These are phyloP conservation scores for Esperia sulphurella DNA, from an alignment of 2,888 invertebrate genomes.

Conservation along the genomic window DNA sequence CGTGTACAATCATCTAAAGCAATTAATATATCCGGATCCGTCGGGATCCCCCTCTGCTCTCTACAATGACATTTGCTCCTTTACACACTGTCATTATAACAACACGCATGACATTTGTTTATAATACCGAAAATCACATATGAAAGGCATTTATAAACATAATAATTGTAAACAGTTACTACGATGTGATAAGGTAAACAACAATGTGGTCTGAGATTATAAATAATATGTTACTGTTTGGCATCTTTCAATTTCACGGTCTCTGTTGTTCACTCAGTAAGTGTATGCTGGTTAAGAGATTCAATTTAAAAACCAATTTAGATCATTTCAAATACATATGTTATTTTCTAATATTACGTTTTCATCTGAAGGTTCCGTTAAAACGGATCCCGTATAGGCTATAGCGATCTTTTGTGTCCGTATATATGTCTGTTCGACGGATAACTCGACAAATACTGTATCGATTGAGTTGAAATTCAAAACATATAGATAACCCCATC, in stretches of 20 bases:
- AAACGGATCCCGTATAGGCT: too few relatives aligned
- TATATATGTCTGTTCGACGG: too few relatives aligned
- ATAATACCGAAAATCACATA: neutral
- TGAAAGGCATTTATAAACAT: slow-evolving; percentile 3
- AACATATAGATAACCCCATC: too few relatives aligned
- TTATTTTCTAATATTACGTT: too few relatives aligned
- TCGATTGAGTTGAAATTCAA: too few relatives aligned
- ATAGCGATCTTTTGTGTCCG: too few relatives aligned
- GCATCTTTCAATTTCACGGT: slow-evolving; percentile 4
- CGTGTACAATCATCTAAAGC: slow-evolving; percentile 42
- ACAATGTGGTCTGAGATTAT: neutral
- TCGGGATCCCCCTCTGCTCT: slow-evolving; percentile 17
- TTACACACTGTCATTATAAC: slow-evolving; percentile 8
- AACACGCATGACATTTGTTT: neutral
- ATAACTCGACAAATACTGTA: too few relatives aligned
- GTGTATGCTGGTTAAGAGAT: neutral
- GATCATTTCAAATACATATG: neutral
- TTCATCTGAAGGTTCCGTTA: too few relatives aligned
- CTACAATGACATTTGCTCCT: slow-evolving; percentile 23
- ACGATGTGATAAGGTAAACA: neutral
- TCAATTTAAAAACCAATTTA: neutral
- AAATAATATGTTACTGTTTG: neutral
- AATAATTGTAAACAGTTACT: neutral
- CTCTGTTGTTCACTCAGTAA: neutral
- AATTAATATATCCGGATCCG: slow-evolving; percentile 52